Percentiles rank a stretch among this genome's conserved stretches.
These are phyloP conservation scores for Diadophis punctatus DNA, from an alignment of 2,113 vertebrate species.

Conservation along the genomic window DNA sequence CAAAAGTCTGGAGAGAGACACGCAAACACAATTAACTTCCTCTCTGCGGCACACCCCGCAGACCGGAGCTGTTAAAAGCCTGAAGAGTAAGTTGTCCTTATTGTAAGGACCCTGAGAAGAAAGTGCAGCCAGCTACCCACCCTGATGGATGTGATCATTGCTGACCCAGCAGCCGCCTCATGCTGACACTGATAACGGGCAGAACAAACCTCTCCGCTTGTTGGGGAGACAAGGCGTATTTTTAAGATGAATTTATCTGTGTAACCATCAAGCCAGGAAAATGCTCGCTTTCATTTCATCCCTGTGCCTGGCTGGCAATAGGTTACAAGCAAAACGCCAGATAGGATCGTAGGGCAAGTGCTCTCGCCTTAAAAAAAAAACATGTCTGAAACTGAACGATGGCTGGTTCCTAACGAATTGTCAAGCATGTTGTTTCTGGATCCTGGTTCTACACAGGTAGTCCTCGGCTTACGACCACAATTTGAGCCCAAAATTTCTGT, in stretches of 20 bases:
- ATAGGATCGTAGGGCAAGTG: neutral
- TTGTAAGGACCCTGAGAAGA: neutral
- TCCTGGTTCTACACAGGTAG: neutral
- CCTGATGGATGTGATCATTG: neutral
- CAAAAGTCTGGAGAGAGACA: neutral
- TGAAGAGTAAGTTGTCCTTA: neutral
- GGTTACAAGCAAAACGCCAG: neutral
- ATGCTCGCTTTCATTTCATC: neutral
- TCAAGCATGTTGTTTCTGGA: rapidly evolving
- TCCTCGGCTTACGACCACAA: neutral
- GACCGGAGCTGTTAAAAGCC: constrained; percentile 10
- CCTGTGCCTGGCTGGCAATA: neutral
- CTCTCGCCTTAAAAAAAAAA: neutral
- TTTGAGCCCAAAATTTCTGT: neutral
- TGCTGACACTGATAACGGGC: neutral
- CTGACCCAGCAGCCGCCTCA: neutral
- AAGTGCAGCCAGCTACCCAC: neutral
- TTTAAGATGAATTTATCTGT: neutral
- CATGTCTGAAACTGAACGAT: neutral
- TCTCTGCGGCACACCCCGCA: neutral
- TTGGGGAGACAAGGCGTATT: neutral
- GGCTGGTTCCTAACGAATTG: neutral
- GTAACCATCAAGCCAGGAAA: neutral
- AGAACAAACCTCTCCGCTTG: neutral
- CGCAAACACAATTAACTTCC: neutral